These are phyloP conservation scores for Crocuta crocuta DNA, from an alignment of 2,113 vertebrate genomes.

Conservation along the genomic window DNA sequence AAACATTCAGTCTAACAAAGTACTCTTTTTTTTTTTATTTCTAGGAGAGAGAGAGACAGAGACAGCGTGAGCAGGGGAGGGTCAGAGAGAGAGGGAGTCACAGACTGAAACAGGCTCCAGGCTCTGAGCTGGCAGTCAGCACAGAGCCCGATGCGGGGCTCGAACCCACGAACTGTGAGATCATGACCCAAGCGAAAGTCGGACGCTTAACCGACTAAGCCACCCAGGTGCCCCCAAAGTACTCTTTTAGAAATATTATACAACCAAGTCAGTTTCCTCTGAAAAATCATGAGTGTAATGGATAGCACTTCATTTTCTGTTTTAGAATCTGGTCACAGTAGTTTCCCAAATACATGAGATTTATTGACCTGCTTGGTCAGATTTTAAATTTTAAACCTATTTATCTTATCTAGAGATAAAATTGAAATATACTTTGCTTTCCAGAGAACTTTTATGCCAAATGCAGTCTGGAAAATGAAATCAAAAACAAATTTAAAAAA, in stretches of 20 bases:
- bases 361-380: neutral
- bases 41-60: too few species aligned
- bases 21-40: neutral
- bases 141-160: too few species aligned
- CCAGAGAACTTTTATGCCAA: neutral
- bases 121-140: too few species aligned
- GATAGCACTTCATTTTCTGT: constrained; percentile 59
- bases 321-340: constrained; percentile 49
- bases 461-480: constrained; percentile 47
- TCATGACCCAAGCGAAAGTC: too few species aligned
- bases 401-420: constrained; percentile 55
- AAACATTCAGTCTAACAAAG: constrained; percentile 58
- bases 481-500: constrained; percentile 49
- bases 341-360: constrained; percentile 42
- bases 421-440: neutral
- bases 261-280: constrained; percentile 59
- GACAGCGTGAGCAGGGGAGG: too few species aligned
- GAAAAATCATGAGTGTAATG: constrained; percentile 68
- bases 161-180: too few species aligned
- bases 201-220: too few species aligned
- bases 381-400: constrained; percentile 48
- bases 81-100: too few species aligned
- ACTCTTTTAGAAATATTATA: constrained; percentile 60
- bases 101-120: too few species aligned
- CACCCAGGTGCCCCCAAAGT: neutral